Base-by-base conservation (phyloP, 2,113 vertebrate species). In the Tonatia bakeri region DNA sequence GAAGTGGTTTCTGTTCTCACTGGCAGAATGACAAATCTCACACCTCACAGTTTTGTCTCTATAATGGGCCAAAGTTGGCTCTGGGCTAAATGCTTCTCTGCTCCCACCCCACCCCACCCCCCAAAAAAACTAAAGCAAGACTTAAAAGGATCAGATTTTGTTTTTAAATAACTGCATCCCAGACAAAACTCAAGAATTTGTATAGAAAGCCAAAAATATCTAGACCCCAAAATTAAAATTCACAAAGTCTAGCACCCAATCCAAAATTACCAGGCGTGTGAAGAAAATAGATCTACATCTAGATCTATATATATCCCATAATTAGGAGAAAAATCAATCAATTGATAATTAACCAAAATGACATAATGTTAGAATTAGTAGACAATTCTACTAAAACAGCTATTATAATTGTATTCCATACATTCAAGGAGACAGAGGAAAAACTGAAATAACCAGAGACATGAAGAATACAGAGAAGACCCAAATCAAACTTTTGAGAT, bases 171-270 rank as follows among this genome's bases (percentile, higher is more conserved):
- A 45, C 61, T 75, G 11, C 19, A 43, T 40, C 56, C 28, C 50
- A 92, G 19, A 76, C 76, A 92, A 82, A 92, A 31, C 67, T 95
- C 61, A 76, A 82, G 59, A 88, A 75, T 92, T 69, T 83, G 40
- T 76, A 67, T 50, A 76, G 40, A 9, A 75, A 87, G 59, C 26
- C 38, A 67, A 87, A 87, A 92, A n/a, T 47, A n/a, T 45, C 28
- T 43, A 7, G 7, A 80, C 33, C 54, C 43, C 28, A 52, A 81
- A 82, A 12, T 50, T 87, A 73, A 91, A 92, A 82, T 73, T 81
- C 45, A 43, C 4, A 69, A 69, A 69, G 31, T 79, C 20, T 79
- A 69, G n/a, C 50, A 79, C 50, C 15, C 43, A 86, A 50, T 61
- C 7, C 50, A 95, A 88, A 88, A 95, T 88, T 40, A 40, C n/a